Evolutionary conservation across 1,140 invertebrate genomes (phyloP), one percentile per base, ranked within the genome.

Genomic region (Diachasmimorpha longicaudata): DNA sequence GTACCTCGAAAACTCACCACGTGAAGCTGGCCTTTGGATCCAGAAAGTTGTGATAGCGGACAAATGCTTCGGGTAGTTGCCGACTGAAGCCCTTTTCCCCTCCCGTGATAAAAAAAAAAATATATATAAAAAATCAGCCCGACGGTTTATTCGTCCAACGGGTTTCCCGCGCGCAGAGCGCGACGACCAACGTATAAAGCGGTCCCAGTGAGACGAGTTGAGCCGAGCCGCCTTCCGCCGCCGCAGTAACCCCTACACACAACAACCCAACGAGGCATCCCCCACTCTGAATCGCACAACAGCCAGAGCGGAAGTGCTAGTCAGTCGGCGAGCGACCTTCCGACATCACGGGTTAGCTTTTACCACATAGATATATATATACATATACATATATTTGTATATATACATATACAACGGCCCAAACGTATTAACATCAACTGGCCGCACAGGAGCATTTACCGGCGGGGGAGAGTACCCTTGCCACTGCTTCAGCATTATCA

Each of bases 241-340:
- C 82, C 83, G 73, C 80, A 82, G 81, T 79, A 80, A 81, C 84
- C 83, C 83, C 84, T 85, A 87, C 85, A 88, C 88, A 89, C 86
- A 88, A 87, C 84, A 87, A 88, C 83, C 82, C 85, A 87, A 87
- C 85, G 86, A 86, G 85, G 82, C 82, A 84, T 84, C 85, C 85
- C 85, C 83, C 86, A 87, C 84, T 85, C 85, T 85, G 82, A 89
- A 88, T 88, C 86, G 87, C 87, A 89, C 88, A 89, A 89, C 87
- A 89, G 87, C 86, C 82, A 84, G 83, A 88, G 82, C 87, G 88
- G 88, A 89, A 89, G 86, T 89, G 79, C 84, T 87, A 88, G 87
- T 89, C 88, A 89, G 88, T 89, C 86, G 88, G 86, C 85, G 87
- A 89, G 87, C 88, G 88, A 89, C 88, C 88, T 88, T 89, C 84